Conservation (phyloP, 2,888 invertebrate genomes). For the Diaphora mendica region DNA sequence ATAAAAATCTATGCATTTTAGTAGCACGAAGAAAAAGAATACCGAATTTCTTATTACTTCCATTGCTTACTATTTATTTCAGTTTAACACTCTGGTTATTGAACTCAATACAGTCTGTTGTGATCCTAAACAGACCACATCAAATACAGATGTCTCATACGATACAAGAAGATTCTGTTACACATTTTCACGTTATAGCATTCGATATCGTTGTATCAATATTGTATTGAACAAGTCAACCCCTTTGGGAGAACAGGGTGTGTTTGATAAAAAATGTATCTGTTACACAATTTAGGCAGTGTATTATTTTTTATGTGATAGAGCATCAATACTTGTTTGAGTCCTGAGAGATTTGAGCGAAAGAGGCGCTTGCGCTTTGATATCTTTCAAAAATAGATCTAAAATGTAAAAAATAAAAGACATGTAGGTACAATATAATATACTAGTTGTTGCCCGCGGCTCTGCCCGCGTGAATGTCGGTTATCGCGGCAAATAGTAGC, state of each 20-base stretch:
- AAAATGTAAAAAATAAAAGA: too few relatives aligned
- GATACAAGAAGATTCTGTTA: not conserved
- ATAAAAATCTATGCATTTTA: too few relatives aligned
- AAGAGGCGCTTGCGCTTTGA: not conserved
- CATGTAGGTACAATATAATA: too few relatives aligned
- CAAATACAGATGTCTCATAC: not conserved
- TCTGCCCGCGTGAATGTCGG: too few relatives aligned
- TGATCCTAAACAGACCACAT: not conserved
- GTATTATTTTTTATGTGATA: not conserved
- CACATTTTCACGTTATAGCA: not conserved
- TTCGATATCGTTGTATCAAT: constrained; percentile 1
- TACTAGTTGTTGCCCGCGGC: too few relatives aligned
- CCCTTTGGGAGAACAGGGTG: not conserved
- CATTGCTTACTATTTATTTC: too few relatives aligned
- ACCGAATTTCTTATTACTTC: too few relatives aligned
- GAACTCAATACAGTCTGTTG: not conserved
- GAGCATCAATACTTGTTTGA: not conserved
- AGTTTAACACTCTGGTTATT: not conserved
- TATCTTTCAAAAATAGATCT: too few relatives aligned
- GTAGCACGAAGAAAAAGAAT: too few relatives aligned
- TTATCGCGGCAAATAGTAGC: too few relatives aligned
- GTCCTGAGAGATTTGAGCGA: not conserved
- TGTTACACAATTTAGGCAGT: not conserved
- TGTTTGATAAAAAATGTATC: not conserved
- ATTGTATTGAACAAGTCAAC: not conserved